These are phyloP conservation scores for Plagodis dolabraria DNA, from an alignment of 2,888 invertebrate species.

Conservation along the genomic window DNA sequence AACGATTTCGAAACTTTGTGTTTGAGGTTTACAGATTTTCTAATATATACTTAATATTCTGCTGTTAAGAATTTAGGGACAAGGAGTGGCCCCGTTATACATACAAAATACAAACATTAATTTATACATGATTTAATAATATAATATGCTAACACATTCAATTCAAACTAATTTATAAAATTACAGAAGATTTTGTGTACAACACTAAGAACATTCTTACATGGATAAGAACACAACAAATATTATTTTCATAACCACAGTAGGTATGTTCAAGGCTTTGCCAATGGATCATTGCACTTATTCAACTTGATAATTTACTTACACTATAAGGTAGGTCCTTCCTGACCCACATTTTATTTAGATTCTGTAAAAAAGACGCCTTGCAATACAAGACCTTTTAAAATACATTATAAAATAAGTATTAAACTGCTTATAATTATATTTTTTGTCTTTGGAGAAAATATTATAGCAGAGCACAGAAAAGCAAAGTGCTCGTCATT, in stretches of 20 bases:
- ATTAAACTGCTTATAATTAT: constrained; percentile 31
- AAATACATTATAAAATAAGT: constrained; percentile 42
- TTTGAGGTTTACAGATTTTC: not conserved
- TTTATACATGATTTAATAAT: constrained; percentile 43
- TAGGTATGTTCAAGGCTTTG: constrained; percentile 74
- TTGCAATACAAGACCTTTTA: constrained; percentile 33
- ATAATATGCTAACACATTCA: constrained; percentile 49
- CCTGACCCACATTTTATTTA: constrained; percentile 32
- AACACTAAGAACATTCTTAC: constrained; percentile 61
- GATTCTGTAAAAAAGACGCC: constrained; percentile 39
- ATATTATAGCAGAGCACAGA: constrained; percentile 37
- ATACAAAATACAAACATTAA: constrained; percentile 37
- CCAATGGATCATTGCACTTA: constrained; percentile 79
- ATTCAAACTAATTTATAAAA: constrained; percentile 56
- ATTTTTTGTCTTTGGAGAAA: constrained; percentile 40
- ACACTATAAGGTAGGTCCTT: constrained; percentile 37
- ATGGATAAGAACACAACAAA: constrained; percentile 59
- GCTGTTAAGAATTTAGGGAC: constrained; percentile 1
- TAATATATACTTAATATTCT: not conserved
- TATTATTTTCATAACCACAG: constrained; percentile 63
- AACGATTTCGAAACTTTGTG: no score
- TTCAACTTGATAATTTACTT: constrained; percentile 56
- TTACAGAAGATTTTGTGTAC: constrained; percentile 71
- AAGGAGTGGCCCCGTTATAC: constrained; percentile 27
- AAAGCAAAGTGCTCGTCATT: constrained; percentile 43